Conservation (phyloP, 1,140 invertebrate species). For the Neodiprion pinetum region DNA sequence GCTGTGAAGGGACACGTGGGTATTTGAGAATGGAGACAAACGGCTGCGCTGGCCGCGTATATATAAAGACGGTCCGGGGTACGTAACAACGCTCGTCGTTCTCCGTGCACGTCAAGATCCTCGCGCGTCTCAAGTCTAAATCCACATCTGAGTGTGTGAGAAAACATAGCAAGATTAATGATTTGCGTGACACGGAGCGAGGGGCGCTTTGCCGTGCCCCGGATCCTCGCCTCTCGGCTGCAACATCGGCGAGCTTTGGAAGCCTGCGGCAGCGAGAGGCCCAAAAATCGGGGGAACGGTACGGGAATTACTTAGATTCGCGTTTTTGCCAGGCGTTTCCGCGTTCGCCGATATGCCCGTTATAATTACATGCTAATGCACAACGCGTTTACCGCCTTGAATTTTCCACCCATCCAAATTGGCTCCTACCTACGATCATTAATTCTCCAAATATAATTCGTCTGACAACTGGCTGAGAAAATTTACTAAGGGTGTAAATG, state of each 20-base stretch:
- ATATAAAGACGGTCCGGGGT: neutral
- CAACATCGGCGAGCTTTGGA: slow-evolving; percentile 37
- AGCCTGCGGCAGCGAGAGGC: slow-evolving; percentile 41
- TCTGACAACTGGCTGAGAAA: slow-evolving; percentile 2
- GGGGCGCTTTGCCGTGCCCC: slow-evolving; percentile 28
- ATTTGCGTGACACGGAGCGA: slow-evolving; percentile 55
- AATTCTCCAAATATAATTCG: neutral
- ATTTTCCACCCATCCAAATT: slow-evolving; percentile 1
- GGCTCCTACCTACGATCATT: neutral
- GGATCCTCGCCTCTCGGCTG: neutral
- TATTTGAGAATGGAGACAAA: slow-evolving; percentile 39
- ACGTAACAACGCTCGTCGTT: slow-evolving; percentile 5
- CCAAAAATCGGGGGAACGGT: no score
- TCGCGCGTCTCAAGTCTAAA: slow-evolving; percentile 54
- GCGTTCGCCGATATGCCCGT: neutral
- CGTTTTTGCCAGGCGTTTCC: neutral
- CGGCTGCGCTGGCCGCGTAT: slow-evolving; percentile 18
- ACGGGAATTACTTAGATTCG: slow-evolving; percentile 14
- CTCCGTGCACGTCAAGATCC: slow-evolving; percentile 34
- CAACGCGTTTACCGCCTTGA: neutral
- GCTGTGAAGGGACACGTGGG: neutral
- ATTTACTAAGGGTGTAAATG: neutral
- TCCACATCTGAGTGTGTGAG: slow-evolving; percentile 60
- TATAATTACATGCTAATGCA: neutral
- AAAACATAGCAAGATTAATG: slow-evolving; percentile 63